Base-by-base conservation (phyloP, 2,888 invertebrate species). In the Cinara cedri region DNA sequence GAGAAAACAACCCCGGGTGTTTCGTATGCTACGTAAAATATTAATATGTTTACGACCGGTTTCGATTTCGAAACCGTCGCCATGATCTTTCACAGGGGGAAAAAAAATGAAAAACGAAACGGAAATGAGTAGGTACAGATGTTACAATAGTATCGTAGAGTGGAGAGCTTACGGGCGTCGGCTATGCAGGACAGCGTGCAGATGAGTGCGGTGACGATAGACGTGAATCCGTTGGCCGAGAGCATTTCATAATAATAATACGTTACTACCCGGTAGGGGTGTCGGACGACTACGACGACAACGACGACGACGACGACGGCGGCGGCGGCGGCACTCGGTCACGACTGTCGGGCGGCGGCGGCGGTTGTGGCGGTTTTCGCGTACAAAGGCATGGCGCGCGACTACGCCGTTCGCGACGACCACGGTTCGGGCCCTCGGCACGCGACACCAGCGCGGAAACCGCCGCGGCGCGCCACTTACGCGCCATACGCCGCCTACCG, bases 141-240 rank as follows among this genome's bases (percentile, higher is more conserved):
- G n/a, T n/a, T n/a, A n/a, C n/a, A n/a, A n/a, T n/a, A n/a, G n/a
- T n/a, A n/a, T n/a, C n/a, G n/a, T n/a, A n/a, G n/a, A n/a, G 51
- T 2, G 6, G 9, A n/a, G 54, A 54, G 3, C 76, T 76, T 68
- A 76, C 76, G 34, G 57, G 76, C 76, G 76, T 68, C 55, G 68
- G 76, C 76, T 57, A 76, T 76, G 49, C 68, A 76, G 34, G 34
- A 68, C 57, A 76, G 66, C 19, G 76, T 68, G 68, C 76, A 76
- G 19, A 76, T 60, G 49, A 76, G 76, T n/a, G 57, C 75, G 44
- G 54, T 13, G 68, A 68, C 13, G 49, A 68, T 49, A 14, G 76
- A 76, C 76, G 76, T 68, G 76, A 76, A 60, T 19, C 76, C 60
- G 76, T 60, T 76, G 55, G 57, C 76, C 66, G 76, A 68, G 68